Evolutionary conservation across 92 coral and sea anemone species (phyloP).

Genomic region (Galaxea fascicularis): DNA sequence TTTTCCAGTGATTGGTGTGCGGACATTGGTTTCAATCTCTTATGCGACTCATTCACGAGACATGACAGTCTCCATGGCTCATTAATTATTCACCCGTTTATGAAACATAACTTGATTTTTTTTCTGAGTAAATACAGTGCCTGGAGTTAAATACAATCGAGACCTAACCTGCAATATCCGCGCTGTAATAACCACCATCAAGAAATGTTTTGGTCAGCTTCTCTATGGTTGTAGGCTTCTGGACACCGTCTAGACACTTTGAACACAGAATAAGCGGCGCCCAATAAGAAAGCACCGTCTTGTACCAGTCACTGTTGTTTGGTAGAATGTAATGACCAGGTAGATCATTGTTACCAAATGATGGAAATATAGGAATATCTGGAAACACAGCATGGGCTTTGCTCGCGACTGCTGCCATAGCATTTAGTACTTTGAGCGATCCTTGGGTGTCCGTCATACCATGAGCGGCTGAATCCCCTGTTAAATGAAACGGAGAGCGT

Average conservation of each 20-base stretch:
- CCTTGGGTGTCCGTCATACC: slow-evolving; percentile 54
- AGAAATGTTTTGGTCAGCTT: slow-evolving; percentile 49
- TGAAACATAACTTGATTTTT: too few species aligned
- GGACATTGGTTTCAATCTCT: too few species aligned
- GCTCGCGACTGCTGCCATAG: slow-evolving; percentile 54
- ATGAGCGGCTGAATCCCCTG: slow-evolving; percentile 90
- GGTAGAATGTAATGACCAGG: slow-evolving; percentile 90
- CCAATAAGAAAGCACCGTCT: slow-evolving; percentile 75
- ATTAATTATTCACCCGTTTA: too few species aligned
- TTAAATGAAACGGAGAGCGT: background rate
- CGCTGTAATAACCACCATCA: slow-evolving; percentile 74
- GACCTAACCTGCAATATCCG: slow-evolving; percentile 37
- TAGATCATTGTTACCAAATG: slow-evolving; percentile 93
- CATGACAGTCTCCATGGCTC: too few species aligned
- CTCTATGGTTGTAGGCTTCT: slow-evolving; percentile 58
- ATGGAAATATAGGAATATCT: slow-evolving; percentile 83
- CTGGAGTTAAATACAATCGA: background rate
- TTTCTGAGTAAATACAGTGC: too few species aligned
- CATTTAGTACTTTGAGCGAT: slow-evolving; percentile 59
- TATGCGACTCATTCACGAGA: too few species aligned
- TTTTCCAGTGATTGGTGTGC: too few species aligned
- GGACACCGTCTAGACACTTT: slow-evolving; percentile 40
- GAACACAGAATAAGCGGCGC: slow-evolving; percentile 79
- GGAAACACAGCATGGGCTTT: slow-evolving; percentile 68
- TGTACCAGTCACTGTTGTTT: slow-evolving; percentile 74